Evolutionary conservation across 2,888 invertebrate genomes (phyloP).

Genomic region (Netelia fuscicornis): DNA sequence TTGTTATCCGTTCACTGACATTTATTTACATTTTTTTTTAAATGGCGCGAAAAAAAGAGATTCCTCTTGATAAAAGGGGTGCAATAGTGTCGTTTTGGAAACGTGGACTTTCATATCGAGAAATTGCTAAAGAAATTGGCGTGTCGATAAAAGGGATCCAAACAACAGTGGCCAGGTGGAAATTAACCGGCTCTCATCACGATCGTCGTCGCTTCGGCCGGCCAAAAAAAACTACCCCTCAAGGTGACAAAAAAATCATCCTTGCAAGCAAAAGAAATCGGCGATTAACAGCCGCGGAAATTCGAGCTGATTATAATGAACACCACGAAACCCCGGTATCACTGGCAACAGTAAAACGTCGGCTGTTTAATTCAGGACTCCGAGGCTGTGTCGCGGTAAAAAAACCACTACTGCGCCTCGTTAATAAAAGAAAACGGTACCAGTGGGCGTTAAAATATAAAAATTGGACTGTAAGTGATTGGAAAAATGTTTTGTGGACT

Average conservation of each 20-base stretch:
- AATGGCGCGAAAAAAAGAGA: slow-evolving; percentile 9
- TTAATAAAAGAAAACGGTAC: slow-evolving; percentile 57
- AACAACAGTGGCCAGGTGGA: slow-evolving; percentile 4
- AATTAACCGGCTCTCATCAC: not conserved
- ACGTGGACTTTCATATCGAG: not conserved
- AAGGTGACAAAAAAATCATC: slow-evolving; percentile 27
- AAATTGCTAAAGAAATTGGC: not conserved
- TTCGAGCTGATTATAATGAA: slow-evolving; percentile 30
- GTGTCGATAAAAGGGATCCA: slow-evolving; percentile 23
- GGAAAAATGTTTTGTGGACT: slow-evolving; percentile 61
- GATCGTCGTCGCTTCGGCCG: slow-evolving; percentile 18
- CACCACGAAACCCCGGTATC: slow-evolving; percentile 6
- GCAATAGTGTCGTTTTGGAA: not conserved
- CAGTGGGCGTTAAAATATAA: slow-evolving; percentile 64
- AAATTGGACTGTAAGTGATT: slow-evolving; percentile 59
- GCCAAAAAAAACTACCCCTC: slow-evolving; percentile 5
- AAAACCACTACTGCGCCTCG: slow-evolving; percentile 28
- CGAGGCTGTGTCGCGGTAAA: slow-evolving; percentile 15
- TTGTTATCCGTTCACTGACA: not conserved
- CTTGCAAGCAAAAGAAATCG: slow-evolving; percentile 18
- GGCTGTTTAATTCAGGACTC: not conserved
- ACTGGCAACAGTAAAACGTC: slow-evolving; percentile 32
- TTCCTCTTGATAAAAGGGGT: slow-evolving; percentile 13
- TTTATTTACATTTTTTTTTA: slow-evolving; percentile 14
- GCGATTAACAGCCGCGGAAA: slow-evolving; percentile 34